phyloP scores from a whole-genome alignment of 2,888 invertebrate species.

The Lepidonotus clava region DNA sequence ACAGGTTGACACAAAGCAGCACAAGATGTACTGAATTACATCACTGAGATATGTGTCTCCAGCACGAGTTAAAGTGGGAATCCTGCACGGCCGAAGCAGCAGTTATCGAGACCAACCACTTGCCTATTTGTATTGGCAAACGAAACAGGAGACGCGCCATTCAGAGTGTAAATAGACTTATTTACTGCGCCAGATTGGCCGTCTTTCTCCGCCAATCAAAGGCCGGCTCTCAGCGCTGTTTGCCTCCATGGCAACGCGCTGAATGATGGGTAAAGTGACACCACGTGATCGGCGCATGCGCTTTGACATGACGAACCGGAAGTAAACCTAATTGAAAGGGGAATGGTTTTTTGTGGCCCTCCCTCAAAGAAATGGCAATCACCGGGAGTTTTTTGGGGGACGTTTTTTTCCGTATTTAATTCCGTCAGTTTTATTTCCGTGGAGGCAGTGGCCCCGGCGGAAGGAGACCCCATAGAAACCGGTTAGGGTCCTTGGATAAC shows the following conservation, averaged over 20 bases:
- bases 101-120: background rate
- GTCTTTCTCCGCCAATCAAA: conserved; percentile 6
- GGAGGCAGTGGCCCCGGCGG: too few species aligned
- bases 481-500: too few species aligned
- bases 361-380: conserved; percentile 21
- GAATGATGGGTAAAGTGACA: background rate
- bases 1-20: too few species aligned
- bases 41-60: too few species aligned
- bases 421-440: too few species aligned
- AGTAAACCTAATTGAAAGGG: conserved; percentile 41
- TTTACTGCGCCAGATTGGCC: background rate
- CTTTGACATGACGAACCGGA: conserved; percentile 9
- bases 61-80: too few species aligned
- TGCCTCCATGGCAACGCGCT: background rate
- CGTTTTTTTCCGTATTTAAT: too few species aligned
- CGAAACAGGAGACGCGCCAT: background rate
- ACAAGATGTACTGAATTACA: too few species aligned
- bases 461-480: too few species aligned
- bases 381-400: too few species aligned
- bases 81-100: too few species aligned
- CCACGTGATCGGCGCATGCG: too few species aligned
- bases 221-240: background rate
- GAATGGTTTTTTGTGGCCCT: background rate
- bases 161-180: background rate
- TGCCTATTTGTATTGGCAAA: background rate